A percentile compares a stretch with the other conserved stretches of the same genome.
Conservation (phyloP, 2,888 invertebrate genomes). For the Limnephilus auricula region DNA sequence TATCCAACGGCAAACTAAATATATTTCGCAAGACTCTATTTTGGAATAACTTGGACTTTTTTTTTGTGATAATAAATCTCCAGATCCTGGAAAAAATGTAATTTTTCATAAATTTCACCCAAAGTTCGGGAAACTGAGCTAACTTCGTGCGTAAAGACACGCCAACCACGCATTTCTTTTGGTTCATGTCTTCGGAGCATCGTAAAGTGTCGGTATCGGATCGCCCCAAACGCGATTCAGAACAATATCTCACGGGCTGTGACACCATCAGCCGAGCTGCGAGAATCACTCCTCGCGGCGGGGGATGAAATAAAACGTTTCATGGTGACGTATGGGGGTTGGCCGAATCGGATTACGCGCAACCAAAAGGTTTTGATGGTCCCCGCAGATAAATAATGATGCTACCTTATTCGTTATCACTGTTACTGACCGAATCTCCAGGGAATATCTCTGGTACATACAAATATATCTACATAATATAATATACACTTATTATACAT, state of each 20-base stretch:
- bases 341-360: background rate
- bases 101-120: no score
- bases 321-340: constrained; percentile 17
- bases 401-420: background rate
- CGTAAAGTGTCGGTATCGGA: background rate
- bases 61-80: no score
- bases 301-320: constrained; percentile 24
- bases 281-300: constrained; percentile 2
- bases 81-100: no score
- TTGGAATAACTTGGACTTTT: no score
- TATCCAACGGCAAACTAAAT: no score
- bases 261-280: background rate
- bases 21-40: no score
- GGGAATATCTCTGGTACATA: background rate
- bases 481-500: no score
- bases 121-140: background rate
- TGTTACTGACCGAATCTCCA: background rate
- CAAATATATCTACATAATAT: background rate
- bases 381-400: constrained; percentile 9
- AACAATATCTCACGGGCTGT: constrained; percentile 14
- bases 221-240: background rate
- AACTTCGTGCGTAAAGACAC: background rate
- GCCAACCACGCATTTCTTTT: background rate
- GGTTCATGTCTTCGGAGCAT: background rate
- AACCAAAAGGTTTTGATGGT: constrained; percentile 28